Percentiles rank a stretch among this genome's conserved stretches.
phyloP scores from a whole-genome alignment of 2,797 vertebrate species.

The Sphenodon punctatus region DNA sequence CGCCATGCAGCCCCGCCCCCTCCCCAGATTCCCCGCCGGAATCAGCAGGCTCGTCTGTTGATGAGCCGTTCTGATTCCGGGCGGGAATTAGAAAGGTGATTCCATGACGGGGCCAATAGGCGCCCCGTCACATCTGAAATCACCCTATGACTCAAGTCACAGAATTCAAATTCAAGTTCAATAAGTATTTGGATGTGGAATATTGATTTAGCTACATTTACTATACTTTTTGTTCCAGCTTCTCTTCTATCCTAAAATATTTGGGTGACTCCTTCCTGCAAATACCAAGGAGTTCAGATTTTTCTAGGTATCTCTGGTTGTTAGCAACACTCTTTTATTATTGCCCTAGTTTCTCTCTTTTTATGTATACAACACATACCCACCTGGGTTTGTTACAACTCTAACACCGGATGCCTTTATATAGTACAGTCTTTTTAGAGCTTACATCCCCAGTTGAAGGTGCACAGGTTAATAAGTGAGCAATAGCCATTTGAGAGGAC shows the following conservation, averaged over 20 bases:
- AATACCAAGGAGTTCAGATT: background rate
- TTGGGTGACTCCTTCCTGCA: background rate
- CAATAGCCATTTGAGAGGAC: background rate
- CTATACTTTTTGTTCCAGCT: background rate
- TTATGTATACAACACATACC: background rate
- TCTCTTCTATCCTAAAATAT: background rate
- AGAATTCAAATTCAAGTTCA: too few species aligned
- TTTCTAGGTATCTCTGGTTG: too few species aligned
- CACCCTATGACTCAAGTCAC: too few species aligned
- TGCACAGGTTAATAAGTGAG: background rate
- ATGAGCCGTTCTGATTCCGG: too few species aligned
- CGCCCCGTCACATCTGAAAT: too few species aligned
- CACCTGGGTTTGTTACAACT: background rate
- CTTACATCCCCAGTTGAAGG: background rate
- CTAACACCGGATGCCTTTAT: background rate
- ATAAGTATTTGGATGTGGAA: too few species aligned
- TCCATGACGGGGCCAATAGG: too few species aligned
- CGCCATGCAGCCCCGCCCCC: too few species aligned
- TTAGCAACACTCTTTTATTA: too few species aligned
- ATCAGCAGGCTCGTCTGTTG: too few species aligned
- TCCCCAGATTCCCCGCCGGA: too few species aligned
- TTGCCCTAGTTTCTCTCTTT: background rate
- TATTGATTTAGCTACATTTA: background rate
- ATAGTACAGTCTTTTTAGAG: background rate
- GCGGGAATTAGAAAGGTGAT: too few species aligned